Percentiles rank a stretch among this genome's conserved stretches.
Conservation (phyloP, 2,113 vertebrate genomes). For the Solea senegalensis region DNA sequence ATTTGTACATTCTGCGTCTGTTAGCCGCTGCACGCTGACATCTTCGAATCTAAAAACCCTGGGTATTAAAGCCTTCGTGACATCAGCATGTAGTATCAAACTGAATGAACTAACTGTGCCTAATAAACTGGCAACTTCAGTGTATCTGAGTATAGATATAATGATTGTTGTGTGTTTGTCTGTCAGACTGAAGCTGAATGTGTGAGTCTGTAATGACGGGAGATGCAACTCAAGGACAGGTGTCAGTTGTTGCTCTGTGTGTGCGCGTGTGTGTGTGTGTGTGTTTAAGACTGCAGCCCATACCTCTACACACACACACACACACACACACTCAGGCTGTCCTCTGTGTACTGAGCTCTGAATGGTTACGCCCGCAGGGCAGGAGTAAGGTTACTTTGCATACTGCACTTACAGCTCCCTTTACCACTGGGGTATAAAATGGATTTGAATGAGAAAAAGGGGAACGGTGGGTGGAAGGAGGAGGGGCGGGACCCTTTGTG, state of each 20-base stretch:
- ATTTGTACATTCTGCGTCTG: too few species aligned
- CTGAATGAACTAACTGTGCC: neutral
- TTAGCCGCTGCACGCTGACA: too few species aligned
- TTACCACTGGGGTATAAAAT: conserved; percentile 89
- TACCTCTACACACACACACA: conserved; percentile 25
- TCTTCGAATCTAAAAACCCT: too few species aligned
- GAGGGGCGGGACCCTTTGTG: conserved; percentile 78
- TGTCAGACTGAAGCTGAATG: neutral
- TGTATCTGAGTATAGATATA: neutral
- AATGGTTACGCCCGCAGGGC: conserved; percentile 69
- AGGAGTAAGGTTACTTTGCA: conserved; percentile 84
- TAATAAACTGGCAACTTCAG: conserved; percentile 3
- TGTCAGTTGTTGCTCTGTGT: conserved; percentile 39
- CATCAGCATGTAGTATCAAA: neutral
- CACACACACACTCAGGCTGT: conserved; percentile 51
- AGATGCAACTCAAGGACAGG: conserved; percentile 63
- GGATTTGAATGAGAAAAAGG: conserved; percentile 92
- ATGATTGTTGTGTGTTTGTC: conserved; percentile 9
- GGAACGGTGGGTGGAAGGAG: conserved; percentile 67
- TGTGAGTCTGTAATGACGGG: conserved; percentile 5
- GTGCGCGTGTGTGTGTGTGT: conserved; percentile 36
- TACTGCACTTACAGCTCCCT: conserved; percentile 84
- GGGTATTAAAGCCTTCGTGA: neutral
- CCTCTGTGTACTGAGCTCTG: conserved; percentile 57
- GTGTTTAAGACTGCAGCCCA: conserved; percentile 1